Percentiles rank a stretch among this genome's conserved stretches.
These are phyloP conservation scores for Paralichthys olivaceus DNA, from an alignment of 2,113 vertebrate genomes.

Conservation along the genomic window DNA sequence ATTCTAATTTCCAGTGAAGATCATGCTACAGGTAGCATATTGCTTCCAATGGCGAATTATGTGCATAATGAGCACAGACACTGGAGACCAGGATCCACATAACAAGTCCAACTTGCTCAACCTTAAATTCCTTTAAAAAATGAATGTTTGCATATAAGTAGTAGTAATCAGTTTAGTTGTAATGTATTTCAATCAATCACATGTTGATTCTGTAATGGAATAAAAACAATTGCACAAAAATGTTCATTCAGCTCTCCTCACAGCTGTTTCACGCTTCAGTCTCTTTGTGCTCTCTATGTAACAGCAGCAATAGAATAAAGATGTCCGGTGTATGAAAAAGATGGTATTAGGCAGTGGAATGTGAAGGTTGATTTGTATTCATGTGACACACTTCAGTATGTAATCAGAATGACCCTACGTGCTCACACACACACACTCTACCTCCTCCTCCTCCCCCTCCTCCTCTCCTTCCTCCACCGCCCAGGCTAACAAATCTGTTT, in stretches of 20 bases:
- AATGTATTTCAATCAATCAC: background rate
- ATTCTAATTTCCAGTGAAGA: too few species aligned
- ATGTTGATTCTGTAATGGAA: constrained; percentile 5
- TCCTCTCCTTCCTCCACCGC: constrained; percentile 10
- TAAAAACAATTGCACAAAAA: background rate
- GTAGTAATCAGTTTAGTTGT: background rate
- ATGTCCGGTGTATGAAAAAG: background rate
- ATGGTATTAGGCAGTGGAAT: constrained; percentile 25
- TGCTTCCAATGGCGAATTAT: too few species aligned
- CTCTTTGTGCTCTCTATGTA: background rate
- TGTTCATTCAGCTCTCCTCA: too few species aligned
- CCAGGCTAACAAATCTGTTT: constrained; percentile 53
- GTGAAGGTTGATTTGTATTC: constrained; percentile 61
- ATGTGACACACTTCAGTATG: constrained; percentile 36
- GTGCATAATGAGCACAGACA: too few species aligned
- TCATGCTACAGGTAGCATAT: too few species aligned
- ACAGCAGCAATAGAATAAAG: background rate
- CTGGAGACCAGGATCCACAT: too few species aligned
- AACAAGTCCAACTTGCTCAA: too few species aligned
- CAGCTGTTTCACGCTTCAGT: background rate
- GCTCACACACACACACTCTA: background rate
- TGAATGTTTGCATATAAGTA: background rate
- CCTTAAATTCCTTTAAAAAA: background rate
- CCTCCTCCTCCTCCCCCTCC: background rate
- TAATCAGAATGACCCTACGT: constrained; percentile 52